These are phyloP conservation scores for Zaprionus kolodkinae DNA, from an alignment of 1,140 invertebrate genomes.

Conservation along the genomic window DNA sequence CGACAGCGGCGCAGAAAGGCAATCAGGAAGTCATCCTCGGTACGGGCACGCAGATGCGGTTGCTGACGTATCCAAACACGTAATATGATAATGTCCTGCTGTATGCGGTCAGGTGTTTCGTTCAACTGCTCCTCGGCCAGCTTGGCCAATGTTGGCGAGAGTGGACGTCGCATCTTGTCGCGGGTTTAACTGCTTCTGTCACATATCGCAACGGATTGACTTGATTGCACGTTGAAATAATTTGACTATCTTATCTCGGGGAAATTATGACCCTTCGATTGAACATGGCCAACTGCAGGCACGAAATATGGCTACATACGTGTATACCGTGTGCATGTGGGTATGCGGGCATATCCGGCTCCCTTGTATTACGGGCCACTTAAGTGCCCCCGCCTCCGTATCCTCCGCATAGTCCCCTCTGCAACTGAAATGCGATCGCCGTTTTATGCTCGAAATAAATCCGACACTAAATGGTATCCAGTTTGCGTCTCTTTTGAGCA, in stretches of 20 bases:
- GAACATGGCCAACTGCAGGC: neutral
- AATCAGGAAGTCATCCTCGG: constrained; percentile 87
- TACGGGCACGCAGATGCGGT: constrained; percentile 85
- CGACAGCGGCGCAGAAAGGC: constrained; percentile 88
- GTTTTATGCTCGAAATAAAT: constrained; percentile 80
- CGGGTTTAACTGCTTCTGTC: constrained; percentile 48
- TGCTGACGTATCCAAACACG: constrained; percentile 89
- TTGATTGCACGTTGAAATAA: constrained; percentile 27
- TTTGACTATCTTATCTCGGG: constrained; percentile 62
- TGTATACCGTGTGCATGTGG: neutral
- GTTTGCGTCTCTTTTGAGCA: constrained; percentile 36
- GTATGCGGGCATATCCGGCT: constrained; percentile 70
- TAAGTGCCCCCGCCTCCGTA: constrained; percentile 56
- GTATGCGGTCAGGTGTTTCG: constrained; percentile 86
- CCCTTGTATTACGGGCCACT: constrained; percentile 59
- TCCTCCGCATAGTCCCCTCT: neutral
- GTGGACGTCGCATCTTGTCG: constrained; percentile 78
- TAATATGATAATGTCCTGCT: constrained; percentile 86
- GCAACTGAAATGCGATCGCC: constrained; percentile 70
- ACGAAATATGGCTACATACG: neutral
- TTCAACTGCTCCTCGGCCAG: constrained; percentile 86
- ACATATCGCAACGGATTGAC: constrained; percentile 2
- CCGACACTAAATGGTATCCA: constrained; percentile 72
- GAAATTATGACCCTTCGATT: constrained; percentile 43
- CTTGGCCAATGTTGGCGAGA: constrained; percentile 83